phyloP scores from a whole-genome alignment of 37 sponge, comb jelly and placozoan genomes.

The Bolinopsis microptera region DNA sequence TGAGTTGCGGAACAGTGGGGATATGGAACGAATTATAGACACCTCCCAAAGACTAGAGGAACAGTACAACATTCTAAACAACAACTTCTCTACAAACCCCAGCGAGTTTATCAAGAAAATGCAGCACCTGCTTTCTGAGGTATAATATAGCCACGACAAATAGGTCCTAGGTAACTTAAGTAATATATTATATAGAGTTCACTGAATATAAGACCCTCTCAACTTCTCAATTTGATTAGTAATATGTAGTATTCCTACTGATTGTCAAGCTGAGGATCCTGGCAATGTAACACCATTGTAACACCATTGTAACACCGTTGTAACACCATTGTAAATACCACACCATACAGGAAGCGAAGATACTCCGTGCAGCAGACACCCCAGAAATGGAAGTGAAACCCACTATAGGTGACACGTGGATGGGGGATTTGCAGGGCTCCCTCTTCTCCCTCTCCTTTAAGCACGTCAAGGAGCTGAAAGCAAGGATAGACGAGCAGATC shows the following conservation, averaged over 20 bases:
- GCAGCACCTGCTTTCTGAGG: conserved; percentile 11
- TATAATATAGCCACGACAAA: too few relatives aligned
- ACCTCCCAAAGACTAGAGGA: conserved; percentile 31
- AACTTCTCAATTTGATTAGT: too few relatives aligned
- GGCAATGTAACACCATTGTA: too few relatives aligned
- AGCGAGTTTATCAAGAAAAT: conserved; percentile 9
- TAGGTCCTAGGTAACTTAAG: too few relatives aligned
- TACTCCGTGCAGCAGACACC: neutral
- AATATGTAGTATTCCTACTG: too few relatives aligned
- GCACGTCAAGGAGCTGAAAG: neutral
- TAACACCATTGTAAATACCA: too few relatives aligned
- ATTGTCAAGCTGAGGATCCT: too few relatives aligned
- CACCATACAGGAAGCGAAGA: conserved; percentile 32
- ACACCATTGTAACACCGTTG: too few relatives aligned
- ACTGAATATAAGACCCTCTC: too few relatives aligned
- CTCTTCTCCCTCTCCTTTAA: conserved; percentile 35
- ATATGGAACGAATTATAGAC: conserved; percentile 20
- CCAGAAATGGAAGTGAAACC: conserved; percentile 33
- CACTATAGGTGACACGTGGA: neutral
- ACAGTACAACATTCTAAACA: neutral
- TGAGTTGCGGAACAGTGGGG: conserved; percentile 28
- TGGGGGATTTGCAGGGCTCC: conserved; percentile 42
- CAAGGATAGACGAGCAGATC: conserved; percentile 25
- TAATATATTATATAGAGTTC: too few relatives aligned
- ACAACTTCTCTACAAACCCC: neutral